Evolutionary conservation across 2,113 vertebrate species (phyloP).

Genomic region (Cebus imitator): DNA sequence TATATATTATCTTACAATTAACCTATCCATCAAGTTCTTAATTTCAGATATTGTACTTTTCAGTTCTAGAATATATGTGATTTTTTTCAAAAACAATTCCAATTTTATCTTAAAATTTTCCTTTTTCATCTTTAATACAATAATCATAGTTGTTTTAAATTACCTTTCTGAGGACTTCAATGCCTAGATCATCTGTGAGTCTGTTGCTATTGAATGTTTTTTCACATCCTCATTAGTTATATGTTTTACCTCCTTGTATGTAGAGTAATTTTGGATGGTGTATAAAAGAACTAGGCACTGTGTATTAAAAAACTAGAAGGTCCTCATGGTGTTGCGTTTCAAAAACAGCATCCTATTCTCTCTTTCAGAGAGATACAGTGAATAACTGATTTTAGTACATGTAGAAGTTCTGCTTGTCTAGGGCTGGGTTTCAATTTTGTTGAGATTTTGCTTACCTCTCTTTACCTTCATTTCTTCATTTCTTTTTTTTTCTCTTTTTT

Average conservation of each 20-base stretch:
- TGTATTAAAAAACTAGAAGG: background rate
- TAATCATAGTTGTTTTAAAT: background rate
- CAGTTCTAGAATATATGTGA: background rate
- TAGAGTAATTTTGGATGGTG: background rate
- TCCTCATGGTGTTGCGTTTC: background rate
- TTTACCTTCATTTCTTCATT: background rate
- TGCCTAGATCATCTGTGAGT: background rate
- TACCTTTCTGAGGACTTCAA: background rate
- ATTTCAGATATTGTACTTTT: background rate
- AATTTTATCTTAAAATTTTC: background rate
- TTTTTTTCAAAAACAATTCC: background rate
- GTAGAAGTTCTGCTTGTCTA: background rate
- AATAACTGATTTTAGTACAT: background rate
- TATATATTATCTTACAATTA: background rate
- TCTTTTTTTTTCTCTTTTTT: too few species aligned
- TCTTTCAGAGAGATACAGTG: background rate
- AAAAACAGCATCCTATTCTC: background rate
- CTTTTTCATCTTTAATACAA: background rate
- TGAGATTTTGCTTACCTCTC: background rate
- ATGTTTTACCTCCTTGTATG: background rate
- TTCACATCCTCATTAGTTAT: background rate
- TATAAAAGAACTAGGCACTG: background rate
- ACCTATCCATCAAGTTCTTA: background rate
- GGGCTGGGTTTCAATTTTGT: background rate
- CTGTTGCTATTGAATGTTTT: background rate